Evolutionary conservation across 2,888 invertebrate genomes (phyloP), one percentile per base, ranked within the genome.

Genomic region (Euzophera pinguis): DNA sequence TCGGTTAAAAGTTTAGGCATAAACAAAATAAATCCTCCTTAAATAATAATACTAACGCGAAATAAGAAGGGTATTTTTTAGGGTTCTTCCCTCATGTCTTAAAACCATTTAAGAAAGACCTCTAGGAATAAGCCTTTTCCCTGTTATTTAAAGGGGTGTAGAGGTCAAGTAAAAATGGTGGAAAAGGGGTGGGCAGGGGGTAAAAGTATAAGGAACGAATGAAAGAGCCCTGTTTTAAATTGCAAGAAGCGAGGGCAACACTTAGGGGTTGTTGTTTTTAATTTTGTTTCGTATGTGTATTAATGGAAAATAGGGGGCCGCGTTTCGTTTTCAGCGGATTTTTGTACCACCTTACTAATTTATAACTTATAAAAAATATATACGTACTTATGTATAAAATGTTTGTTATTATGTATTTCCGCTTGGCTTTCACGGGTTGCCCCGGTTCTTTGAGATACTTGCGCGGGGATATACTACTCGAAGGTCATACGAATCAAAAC

Each of bases 141-240:
- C 27, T 37, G 10, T 4, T 13, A 27, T 34, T 43, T 10, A 1
- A 13, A 67, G 55, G 60, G 62, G 53, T 13, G 27, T 50, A 54
- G 55, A 63, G 73, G 60, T 69, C 64, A 65, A 62, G 39, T 53
- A 68, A 61, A 8, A 52, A 17, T 71, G 69, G 81, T 63, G 53
- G 57, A 57, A 52, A 51, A 53, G 63, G 67, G 75, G 61, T 69
- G 59, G 60, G 42, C 38, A 29, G 53, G 72, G 72, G 72, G 62
- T 62, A 73, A 80, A 80, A 84, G 81, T 83, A 82, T 77, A 81
- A 79, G 79, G 73, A 82, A 84, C 78, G 80, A 83, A 81, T 78
- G 78, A 76, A 70, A 64, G 69, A 70, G 55, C 80, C 79, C 75
- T 71, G 69, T 83, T 84, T 84, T 78, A 81, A 84, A 84, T 86